Base-by-base conservation (phyloP, 2,113 vertebrate genomes). In the Cairina moschata region DNA sequence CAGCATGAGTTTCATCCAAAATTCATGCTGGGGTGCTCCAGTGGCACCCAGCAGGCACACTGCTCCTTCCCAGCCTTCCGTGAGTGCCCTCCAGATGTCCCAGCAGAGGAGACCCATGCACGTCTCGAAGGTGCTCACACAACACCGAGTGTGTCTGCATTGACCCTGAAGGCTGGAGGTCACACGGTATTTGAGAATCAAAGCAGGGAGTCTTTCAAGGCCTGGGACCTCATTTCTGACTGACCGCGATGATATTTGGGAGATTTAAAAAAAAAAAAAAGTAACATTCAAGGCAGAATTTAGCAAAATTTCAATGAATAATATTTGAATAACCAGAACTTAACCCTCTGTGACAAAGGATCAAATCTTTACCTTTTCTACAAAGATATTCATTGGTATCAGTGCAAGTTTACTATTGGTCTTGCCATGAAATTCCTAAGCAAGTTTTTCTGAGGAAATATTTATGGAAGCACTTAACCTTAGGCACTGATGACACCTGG, bases 401-500 rank as follows among this genome's bases (percentile, higher is more conserved):
- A 80, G 6, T 60, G 26, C 8, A 54, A 40, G 13, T 17, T 80
- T 25, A 8, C 21, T n/a, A 0, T 6, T 31, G 48, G 38, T n/a
- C 42, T 68, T 76, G 58, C 63, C 73, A 86, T 12, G 17, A 54
- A 67, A 82, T 66, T 84, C 46, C 52, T 32, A 5, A 42, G 16
- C 22, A 31, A 65, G 21, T 5, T 62, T 67, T 79, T n/a, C 25
- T 40, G 26, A 62, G 17, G 2, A 38, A 44, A 54, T 11, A 2
- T 0, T 15, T 50, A 67, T 32, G 20, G 71, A 50, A 22, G 2
- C 29, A 60, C 38, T 65, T 65, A 17, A 48, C 14, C 55, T 6
- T 0, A 29, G 32, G 12, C 1, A 8, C 31, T 2, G 31, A 55
- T 3, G 5, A 44, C 8, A 32, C 29, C 59, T 63, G 31, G 8